Evolutionary conservation across 2,888 invertebrate species (phyloP), one percentile per base, ranked within the genome.

Genomic region (Acanthosepion pharaonis): DNA sequence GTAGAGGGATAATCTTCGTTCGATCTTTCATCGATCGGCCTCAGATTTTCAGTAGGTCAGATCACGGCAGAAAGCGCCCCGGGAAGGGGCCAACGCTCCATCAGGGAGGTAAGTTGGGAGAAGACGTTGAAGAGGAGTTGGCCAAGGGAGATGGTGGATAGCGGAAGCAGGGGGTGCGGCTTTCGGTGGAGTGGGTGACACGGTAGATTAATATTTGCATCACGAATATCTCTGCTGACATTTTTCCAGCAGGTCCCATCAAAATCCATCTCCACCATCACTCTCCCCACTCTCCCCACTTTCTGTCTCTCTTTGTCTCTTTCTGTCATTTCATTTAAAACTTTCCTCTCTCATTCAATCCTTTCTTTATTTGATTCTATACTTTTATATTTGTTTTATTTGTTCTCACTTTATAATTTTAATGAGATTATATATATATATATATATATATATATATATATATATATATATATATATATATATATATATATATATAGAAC

Each of bases 51-150:
- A 78, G 78, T 78, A 78, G 78, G 78, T 78, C n/a, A 78, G 78
- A 78, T 78, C 78, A 78, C 78, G 78, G n/a, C n/a, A 78, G 78
- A n/a, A 78, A 78, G n/a, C n/a, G 78, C 78, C 78, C n/a, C 78
- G n/a, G 78, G 28, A 15, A 78, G 78, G 59, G 78, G 78, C 78
- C 78, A 78, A n/a, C 8, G 8, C 78, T 28, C n/a, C 78, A n/a
- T 78, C n/a, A 78, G 59, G 20, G 20, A 25, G 59, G 59, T 15
- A 25, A 25, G 59, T 23, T 64, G 28, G 78, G 64, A 28, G 28
- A 8, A 25, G 23, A 28, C 5, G 59, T 20, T 18, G 59, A 59
- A 23, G 25, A 0, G 64, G 18, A 5, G 28, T 23, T 64, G 64
- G 28, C 20, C 5, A 5, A 25, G 20, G 25, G 0, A 20, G 20